Conservation (phyloP, 2,797 vertebrate species). For the Parotocinclus haroldoi region DNA sequence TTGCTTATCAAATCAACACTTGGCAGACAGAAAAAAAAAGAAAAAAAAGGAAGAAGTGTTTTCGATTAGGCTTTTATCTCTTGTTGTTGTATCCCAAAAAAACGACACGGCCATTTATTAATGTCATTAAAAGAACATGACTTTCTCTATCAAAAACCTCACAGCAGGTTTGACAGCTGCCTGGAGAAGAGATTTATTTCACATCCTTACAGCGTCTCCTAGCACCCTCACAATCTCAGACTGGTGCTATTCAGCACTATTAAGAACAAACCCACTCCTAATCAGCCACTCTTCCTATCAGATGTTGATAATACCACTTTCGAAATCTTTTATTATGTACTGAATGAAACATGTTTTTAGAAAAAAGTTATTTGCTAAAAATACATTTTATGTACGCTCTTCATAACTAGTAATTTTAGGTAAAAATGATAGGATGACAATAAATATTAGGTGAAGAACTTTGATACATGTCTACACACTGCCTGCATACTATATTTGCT, state of each 20-base stretch:
- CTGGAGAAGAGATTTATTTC: conserved; percentile 25
- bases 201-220: conserved; percentile 22
- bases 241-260: conserved; percentile 16
- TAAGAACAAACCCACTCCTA: background rate
- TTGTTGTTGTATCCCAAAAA: conserved; percentile 15
- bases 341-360: background rate
- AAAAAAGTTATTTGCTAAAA: background rate
- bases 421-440: background rate
- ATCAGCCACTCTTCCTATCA: background rate
- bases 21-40: conserved; percentile 12
- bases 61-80: conserved; percentile 8
- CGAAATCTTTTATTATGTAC: background rate
- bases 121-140: conserved; percentile 39
- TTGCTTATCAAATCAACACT: conserved; percentile 11
- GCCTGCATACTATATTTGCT: conserved; percentile 14
- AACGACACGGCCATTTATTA: conserved; percentile 36
- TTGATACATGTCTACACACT: background rate
- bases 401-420: background rate
- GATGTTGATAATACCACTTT: conserved; percentile 4
- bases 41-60: conserved; percentile 1
- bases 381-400: no score
- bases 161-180: conserved; percentile 22
- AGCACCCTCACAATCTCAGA: conserved; percentile 11
- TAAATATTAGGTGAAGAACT: background rate
- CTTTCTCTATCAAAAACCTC: conserved; percentile 27